Evolutionary conservation across 2,113 vertebrate genomes (phyloP).

Genomic region (Tenebrosternarchus preto): DNA sequence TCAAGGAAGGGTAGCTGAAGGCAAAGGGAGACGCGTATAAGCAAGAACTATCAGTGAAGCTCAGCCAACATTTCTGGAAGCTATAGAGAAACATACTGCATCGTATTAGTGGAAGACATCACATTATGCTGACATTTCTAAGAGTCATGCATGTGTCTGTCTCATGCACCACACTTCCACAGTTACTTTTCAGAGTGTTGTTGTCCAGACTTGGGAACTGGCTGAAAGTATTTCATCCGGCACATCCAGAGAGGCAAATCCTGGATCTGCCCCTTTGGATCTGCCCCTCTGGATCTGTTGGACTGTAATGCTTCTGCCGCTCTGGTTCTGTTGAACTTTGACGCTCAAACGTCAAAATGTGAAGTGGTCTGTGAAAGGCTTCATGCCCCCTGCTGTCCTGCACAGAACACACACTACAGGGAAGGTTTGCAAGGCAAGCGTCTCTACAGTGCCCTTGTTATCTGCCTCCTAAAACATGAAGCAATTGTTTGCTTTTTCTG

Average conservation of each 20-base stretch:
- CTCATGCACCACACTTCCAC: neutral
- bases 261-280: too few relatives aligned
- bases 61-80: neutral
- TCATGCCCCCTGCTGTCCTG: conserved; percentile 45
- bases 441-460: conserved; percentile 56
- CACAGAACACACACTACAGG: conserved; percentile 53
- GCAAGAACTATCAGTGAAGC: neutral
- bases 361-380: conserved; percentile 24
- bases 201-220: conserved; percentile 20
- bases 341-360: conserved; percentile 43
- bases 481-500: conserved; percentile 66
- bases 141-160: conserved; percentile 11
- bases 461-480: conserved; percentile 59
- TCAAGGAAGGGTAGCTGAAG: conserved; percentile 8
- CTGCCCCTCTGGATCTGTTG: too few relatives aligned
- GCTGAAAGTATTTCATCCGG: neutral
- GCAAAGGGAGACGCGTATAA: neutral
- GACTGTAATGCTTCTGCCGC: conserved; percentile 33
- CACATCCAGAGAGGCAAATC: too few relatives aligned
- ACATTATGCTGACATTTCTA: neutral
- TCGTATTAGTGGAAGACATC: neutral
- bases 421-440: conserved; percentile 62
- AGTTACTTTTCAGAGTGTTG: neutral
- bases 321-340: conserved; percentile 44
- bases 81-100: conserved; percentile 4